These are phyloP conservation scores for Syrphus vitripennis DNA, from an alignment of 2,888 invertebrate genomes.

Conservation along the genomic window DNA sequence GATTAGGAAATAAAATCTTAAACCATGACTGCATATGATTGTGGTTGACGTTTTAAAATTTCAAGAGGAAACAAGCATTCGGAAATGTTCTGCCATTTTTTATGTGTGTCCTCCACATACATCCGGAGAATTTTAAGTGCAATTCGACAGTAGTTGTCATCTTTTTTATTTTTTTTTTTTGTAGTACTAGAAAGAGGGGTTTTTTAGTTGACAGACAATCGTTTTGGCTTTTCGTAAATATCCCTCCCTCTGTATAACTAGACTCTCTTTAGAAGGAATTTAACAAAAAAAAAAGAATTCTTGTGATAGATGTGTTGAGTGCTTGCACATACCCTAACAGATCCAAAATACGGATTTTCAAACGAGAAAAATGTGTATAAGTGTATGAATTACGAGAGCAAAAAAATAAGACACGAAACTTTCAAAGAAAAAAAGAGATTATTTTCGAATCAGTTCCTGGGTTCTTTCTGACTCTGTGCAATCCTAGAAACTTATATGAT, in stretches of 20 bases:
- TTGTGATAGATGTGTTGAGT: constrained; percentile 3
- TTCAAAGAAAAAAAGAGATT: constrained; percentile 18
- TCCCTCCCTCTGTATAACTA: background rate
- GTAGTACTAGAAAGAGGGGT: background rate
- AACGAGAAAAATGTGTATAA: background rate
- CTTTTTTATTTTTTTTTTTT: background rate
- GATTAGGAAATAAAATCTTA: constrained; percentile 37
- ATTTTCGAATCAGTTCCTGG: constrained; percentile 45
- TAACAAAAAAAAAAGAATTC: background rate
- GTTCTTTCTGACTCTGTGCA: background rate
- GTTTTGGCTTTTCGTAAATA: constrained; percentile 31
- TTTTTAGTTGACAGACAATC: constrained; percentile 39
- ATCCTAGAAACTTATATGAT: constrained; percentile 8
- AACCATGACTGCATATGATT: constrained; percentile 59
- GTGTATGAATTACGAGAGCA: background rate
- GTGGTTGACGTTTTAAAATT: constrained; percentile 42
- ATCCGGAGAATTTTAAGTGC: constrained; percentile 61
- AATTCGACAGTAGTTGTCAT: constrained; percentile 31
- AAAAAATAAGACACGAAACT: background rate
- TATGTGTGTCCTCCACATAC: constrained; percentile 34
- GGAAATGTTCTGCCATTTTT: constrained; percentile 19
- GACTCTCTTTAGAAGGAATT: background rate
- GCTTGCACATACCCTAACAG: background rate
- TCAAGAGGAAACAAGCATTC: background rate
- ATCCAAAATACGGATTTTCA: background rate